Evolutionary conservation across 2,888 invertebrate species (phyloP), one percentile per base, ranked within the genome.

Genomic region (Drosophila cognata): DNA sequence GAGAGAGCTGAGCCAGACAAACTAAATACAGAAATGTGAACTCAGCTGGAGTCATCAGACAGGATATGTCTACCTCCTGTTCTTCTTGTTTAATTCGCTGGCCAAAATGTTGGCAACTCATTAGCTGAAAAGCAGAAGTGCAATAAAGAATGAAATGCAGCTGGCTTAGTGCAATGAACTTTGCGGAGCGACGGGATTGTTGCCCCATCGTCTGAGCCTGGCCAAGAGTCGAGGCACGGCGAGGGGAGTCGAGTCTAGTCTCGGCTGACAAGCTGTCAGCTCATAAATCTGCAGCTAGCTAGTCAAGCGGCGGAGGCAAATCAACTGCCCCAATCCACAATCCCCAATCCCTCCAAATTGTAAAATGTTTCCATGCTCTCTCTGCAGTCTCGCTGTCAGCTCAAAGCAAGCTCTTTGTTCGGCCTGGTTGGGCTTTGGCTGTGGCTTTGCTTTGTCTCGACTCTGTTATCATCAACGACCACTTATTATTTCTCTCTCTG

Each of bases 41-140:
- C 46, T 16, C 28, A 25, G 25, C 4, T 28, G 25, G 16, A 28
- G 62, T 66, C 67, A 66, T 66, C 73, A 58, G 55, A 38, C 71
- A 79, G 84, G 69, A 70, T 60, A 59, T 72, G 60, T 52, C 48
- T 66, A 56, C 29, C 35, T 59, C 50, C 35, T 25, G 46, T 28
- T 38, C 10, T 46, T 57, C 50, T 67, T 71, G 57, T 62, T 74
- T 25, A 61, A 48, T 77, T 63, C 69, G 51, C 64, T 71, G 69
- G 68, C 72, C 76, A 67, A 74, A 79, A 74, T 78, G 88, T 89
- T 78, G 88, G 84, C 90, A 88, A 78, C 83, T 87, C 81, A 88
- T 87, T 89, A 85, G 79, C 76, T 52, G 33, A 29, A 72, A 43
- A 69, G 57, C 62, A 63, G 61, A 29, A 55, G 25, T 25, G 8